Evolutionary conservation across 1,140 invertebrate species (phyloP).

Genomic region (Aphelinus certus): DNA sequence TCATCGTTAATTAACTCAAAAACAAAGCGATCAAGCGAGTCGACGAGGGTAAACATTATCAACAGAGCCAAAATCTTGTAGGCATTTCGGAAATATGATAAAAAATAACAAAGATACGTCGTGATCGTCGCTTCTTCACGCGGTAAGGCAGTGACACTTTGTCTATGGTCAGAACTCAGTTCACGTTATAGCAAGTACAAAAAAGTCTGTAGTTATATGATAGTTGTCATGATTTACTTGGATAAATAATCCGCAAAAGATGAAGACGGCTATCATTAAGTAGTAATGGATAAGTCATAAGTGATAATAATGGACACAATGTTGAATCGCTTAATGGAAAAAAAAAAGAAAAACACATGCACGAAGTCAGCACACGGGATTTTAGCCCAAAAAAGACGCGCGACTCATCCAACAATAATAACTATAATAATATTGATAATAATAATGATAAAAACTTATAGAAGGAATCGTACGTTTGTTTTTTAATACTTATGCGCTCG

Average conservation of each 20-base stretch:
- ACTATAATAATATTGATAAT: conserved; percentile 36
- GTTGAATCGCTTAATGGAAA: conserved; percentile 17
- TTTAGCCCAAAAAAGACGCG: conserved; percentile 25
- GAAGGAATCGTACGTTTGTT: conserved; percentile 27
- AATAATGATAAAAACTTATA: conserved; percentile 35
- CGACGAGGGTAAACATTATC: neutral
- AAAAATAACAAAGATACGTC: conserved; percentile 11
- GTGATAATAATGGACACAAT: conserved; percentile 34
- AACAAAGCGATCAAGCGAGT: conserved; percentile 7
- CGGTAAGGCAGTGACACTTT: conserved; percentile 11
- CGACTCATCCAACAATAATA: conserved; percentile 40
- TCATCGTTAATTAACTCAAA: no score
- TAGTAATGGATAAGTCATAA: conserved; percentile 31
- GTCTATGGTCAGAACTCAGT: neutral
- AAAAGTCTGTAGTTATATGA: neutral
- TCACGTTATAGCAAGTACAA: neutral
- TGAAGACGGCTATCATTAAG: conserved; percentile 13
- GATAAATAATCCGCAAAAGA: conserved; percentile 1
- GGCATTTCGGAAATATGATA: neutral
- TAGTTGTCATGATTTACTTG: no score
- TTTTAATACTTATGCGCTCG: conserved; percentile 29
- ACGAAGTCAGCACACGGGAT: conserved; percentile 13
- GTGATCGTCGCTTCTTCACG: conserved; percentile 7
- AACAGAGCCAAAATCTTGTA: neutral
- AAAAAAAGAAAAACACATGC: conserved; percentile 29